Evolutionary conservation across 1,140 invertebrate species (phyloP).

Genomic region (Drosophila pachea): DNA sequence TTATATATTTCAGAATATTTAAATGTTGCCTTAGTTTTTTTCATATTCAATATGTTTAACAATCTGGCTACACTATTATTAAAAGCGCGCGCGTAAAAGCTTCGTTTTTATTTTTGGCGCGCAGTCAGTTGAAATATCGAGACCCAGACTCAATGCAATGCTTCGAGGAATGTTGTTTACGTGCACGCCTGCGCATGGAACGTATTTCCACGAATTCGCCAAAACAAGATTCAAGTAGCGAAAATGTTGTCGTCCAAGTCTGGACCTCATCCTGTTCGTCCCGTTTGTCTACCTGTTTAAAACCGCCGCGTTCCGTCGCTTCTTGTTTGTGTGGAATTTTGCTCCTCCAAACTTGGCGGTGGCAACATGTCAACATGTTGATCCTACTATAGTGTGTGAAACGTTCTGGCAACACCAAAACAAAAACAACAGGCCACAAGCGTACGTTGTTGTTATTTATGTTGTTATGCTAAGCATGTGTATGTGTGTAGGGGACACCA

Average conservation of each 20-base stretch:
- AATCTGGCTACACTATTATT: slow-evolving; percentile 49
- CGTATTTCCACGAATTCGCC: slow-evolving; percentile 65
- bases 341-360: slow-evolving; percentile 52
- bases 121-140: slow-evolving; percentile 29
- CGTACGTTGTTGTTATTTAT: slow-evolving; percentile 49
- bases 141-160: slow-evolving; percentile 47
- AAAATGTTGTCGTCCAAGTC: slow-evolving; percentile 51
- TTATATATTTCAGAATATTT: slow-evolving; percentile 2
- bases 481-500: slow-evolving; percentile 14
- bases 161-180: slow-evolving; percentile 73
- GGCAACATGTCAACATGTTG: slow-evolving; percentile 67
- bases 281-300: slow-evolving; percentile 66
- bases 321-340: slow-evolving; percentile 74
- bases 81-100: slow-evolving; percentile 32
- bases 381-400: slow-evolving; percentile 64
- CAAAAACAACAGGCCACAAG: slow-evolving; percentile 54
- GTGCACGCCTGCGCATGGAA: slow-evolving; percentile 71
- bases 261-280: slow-evolving; percentile 68
- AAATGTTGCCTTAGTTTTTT: slow-evolving; percentile 2
- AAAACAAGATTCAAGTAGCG: slow-evolving; percentile 33
- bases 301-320: slow-evolving; percentile 59
- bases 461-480: slow-evolving; percentile 44
- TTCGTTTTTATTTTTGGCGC: slow-evolving; percentile 62
- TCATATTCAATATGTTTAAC: slow-evolving; percentile 13
- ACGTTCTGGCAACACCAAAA: slow-evolving; percentile 69